These are phyloP conservation scores for Phenganax subtilis DNA, from an alignment of 92 coral and sea anemone species.

Conservation along the genomic window DNA sequence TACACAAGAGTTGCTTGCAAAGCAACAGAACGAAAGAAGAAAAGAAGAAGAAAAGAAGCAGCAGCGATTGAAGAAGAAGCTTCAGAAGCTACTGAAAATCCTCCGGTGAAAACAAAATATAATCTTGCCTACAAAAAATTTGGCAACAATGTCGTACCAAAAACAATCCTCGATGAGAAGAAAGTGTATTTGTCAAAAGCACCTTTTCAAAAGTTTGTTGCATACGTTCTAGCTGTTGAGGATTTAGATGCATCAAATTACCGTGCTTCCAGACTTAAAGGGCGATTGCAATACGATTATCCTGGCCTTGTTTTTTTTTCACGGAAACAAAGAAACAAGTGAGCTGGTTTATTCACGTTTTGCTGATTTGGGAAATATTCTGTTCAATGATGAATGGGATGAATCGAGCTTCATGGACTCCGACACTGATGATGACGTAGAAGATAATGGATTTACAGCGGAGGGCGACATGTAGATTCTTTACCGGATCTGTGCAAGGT, in stretches of 20 bases:
- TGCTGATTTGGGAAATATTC: not conserved
- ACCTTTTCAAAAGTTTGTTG: not conserved
- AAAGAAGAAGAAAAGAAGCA: too few species aligned
- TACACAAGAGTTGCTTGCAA: too few species aligned
- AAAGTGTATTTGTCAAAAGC: not conserved
- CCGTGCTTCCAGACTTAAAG: slow-evolving; percentile 7
- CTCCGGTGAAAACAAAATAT: slow-evolving; percentile 1
- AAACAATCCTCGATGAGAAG: not conserved
- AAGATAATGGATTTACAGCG: not conserved
- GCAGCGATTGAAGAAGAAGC: too few species aligned
- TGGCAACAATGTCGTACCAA: not conserved
- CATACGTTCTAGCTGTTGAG: not conserved
- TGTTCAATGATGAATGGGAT: not conserved
- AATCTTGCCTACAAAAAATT: not conserved
- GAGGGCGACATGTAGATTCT: not conserved
- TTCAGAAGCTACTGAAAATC: not conserved
- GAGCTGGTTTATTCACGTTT: not conserved
- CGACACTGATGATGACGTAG: not conserved
- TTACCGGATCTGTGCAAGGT: slow-evolving; percentile 7
- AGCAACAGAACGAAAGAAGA: too few species aligned
- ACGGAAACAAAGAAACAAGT: not conserved
- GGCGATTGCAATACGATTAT: not conserved
- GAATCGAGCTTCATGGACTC: not conserved
- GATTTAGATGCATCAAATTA: not conserved
- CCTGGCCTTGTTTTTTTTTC: slow-evolving; percentile 8